Evolutionary conservation across 2,113 vertebrate species (phyloP).

Genomic region (Smithornis capensis): DNA sequence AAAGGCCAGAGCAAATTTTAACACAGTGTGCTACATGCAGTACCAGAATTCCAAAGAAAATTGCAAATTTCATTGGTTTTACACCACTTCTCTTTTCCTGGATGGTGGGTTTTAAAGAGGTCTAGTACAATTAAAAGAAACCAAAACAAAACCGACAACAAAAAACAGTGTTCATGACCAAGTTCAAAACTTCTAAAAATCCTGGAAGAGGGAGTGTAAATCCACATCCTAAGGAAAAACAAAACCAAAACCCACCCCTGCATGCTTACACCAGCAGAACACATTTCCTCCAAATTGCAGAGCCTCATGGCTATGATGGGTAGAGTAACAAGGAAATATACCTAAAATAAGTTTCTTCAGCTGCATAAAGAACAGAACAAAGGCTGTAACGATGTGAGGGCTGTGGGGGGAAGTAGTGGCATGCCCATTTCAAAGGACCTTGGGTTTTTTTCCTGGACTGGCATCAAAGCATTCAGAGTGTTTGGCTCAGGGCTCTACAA

Average conservation of each 20-base stretch:
- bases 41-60: not conserved
- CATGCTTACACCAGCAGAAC: not conserved
- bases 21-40: not conserved
- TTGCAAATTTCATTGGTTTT: rapidly evolving
- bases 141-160: not conserved
- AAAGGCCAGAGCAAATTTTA: not conserved
- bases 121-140: not conserved
- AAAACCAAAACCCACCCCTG: not conserved
- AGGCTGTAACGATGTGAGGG: not conserved
- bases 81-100: not conserved
- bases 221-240: not conserved
- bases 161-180: not conserved
- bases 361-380: not conserved
- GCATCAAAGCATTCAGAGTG: not conserved
- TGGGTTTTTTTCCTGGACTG: not conserved
- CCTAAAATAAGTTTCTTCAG: not conserved
- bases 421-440: not conserved
- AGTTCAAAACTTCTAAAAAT: not conserved
- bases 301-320: not conserved
- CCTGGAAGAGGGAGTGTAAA: not conserved
- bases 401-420: not conserved
- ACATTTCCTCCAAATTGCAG: not conserved
- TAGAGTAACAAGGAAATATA: not conserved
- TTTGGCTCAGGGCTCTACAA: not conserved
- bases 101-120: not conserved